Evolutionary conservation across 2,797 vertebrate genomes (phyloP).

Genomic region (Chiloscyllium punctatum): DNA sequence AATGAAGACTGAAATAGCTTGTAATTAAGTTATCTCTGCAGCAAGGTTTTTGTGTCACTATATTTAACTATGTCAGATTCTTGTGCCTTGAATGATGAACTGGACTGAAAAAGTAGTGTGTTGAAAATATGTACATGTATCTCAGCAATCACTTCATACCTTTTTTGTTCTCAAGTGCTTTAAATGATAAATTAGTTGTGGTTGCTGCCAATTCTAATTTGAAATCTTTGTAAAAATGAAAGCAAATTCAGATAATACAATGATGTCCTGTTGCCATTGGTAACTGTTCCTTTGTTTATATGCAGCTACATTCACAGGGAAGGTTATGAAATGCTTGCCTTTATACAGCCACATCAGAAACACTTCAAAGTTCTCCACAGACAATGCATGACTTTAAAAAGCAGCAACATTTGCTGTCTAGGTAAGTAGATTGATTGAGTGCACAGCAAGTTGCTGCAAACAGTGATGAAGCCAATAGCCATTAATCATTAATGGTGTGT

Average conservation of each 20-base stretch:
- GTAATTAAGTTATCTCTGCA: not conserved
- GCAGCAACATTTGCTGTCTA: not conserved
- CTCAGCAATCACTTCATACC: not conserved
- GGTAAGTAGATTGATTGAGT: not conserved
- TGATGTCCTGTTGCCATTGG: not conserved
- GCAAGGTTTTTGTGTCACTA: not conserved
- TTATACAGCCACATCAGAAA: not conserved
- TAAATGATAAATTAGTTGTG: not conserved
- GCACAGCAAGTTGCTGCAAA: not conserved
- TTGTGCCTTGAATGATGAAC: not conserved
- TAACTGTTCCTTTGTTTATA: not conserved
- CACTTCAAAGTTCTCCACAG: not conserved
- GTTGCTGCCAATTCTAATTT: not conserved
- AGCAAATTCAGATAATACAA: not conserved
- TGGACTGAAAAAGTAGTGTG: not conserved
- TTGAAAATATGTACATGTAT: not conserved
- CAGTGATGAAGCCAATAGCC: not conserved
- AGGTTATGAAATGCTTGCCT: not conserved
- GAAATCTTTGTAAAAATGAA: not conserved
- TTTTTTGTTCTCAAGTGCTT: not conserved
- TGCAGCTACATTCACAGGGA: not conserved
- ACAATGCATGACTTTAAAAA: slow-evolving; percentile 3
- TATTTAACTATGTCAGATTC: not conserved
- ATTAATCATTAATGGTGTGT: not conserved
- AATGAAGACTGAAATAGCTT: not conserved